Percentiles rank a stretch among this genome's conserved stretches.
Evolutionary conservation across 2,888 invertebrate genomes (phyloP).

Genomic region (Portevinia maculata): DNA sequence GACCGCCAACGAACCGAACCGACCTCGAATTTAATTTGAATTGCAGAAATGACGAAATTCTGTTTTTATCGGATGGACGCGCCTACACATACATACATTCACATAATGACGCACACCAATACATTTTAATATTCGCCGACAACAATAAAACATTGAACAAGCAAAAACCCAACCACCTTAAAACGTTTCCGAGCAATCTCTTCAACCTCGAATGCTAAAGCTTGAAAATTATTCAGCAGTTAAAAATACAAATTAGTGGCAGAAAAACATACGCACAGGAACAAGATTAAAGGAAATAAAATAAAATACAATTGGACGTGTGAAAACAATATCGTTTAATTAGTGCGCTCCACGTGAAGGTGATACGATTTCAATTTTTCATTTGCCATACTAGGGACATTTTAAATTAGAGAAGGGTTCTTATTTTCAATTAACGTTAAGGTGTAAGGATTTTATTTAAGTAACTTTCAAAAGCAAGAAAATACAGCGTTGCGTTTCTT

Average conservation of each 20-base stretch:
- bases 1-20: slow-evolving; percentile 25
- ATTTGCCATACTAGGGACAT: background rate
- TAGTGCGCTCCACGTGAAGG: slow-evolving; percentile 20
- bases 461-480: too few species aligned
- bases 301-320: slow-evolving; percentile 19
- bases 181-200: background rate
- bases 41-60: slow-evolving; percentile 49
- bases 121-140: background rate
- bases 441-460: too few species aligned
- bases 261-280: background rate
- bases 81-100: background rate
- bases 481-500: too few species aligned
- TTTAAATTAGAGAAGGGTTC: background rate
- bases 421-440: background rate
- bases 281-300: slow-evolving; percentile 10
- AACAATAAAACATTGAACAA: slow-evolving; percentile 7
- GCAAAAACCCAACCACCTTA: background rate
- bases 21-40: slow-evolving; percentile 56
- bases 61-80: slow-evolving; percentile 9
- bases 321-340: slow-evolving; percentile 35
- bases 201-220: background rate
- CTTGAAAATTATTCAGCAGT: background rate
- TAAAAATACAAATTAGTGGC: slow-evolving; percentile 17
- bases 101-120: background rate
- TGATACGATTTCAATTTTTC: slow-evolving; percentile 7